Evolutionary conservation across 1,140 invertebrate genomes (phyloP).

Genomic region (Lycorma delicatula): DNA sequence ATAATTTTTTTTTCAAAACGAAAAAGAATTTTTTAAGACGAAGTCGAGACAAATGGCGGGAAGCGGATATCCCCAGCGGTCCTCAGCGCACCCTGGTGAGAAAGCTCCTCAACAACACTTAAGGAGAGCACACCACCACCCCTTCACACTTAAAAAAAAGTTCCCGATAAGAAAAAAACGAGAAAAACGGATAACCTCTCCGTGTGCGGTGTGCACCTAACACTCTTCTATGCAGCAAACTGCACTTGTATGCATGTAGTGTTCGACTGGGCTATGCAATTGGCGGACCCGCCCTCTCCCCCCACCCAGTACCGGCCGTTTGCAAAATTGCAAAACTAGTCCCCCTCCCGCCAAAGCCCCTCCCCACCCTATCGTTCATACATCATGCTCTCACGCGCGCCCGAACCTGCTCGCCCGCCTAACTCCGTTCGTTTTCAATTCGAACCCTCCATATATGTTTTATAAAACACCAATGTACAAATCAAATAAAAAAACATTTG

Average conservation of each 20-base stretch:
- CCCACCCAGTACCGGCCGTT: not conserved
- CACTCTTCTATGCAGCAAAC: constrained; percentile 12
- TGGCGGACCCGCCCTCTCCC: constrained; percentile 5
- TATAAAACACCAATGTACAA: not conserved
- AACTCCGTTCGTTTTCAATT: not conserved
- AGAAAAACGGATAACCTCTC: not conserved
- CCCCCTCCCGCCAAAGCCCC: constrained; percentile 17
- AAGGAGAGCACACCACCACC: not conserved
- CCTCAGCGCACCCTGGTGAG: not conserved
- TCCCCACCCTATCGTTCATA: constrained; percentile 9
- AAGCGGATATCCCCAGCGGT: not conserved
- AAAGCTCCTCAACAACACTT: not conserved
- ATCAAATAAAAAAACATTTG: constrained; percentile 6
- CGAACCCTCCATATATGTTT: not conserved
- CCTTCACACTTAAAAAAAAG: not conserved
- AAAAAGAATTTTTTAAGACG: too few species aligned
- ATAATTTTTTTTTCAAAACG: too few species aligned
- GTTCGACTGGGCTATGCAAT: constrained; percentile 15
- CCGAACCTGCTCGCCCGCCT: not conserved
- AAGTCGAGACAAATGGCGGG: too few species aligned
- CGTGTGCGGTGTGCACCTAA: constrained; percentile 1
- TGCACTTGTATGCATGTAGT: constrained; percentile 19
- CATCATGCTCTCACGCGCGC: constrained; percentile 7
- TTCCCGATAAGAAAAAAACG: not conserved
- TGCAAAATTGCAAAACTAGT: constrained; percentile 20